Percentiles rank a stretch among this genome's conserved stretches.
These are phyloP conservation scores for Drosophila jambulina DNA, from an alignment of 1,140 invertebrate genomes.

Conservation along the genomic window DNA sequence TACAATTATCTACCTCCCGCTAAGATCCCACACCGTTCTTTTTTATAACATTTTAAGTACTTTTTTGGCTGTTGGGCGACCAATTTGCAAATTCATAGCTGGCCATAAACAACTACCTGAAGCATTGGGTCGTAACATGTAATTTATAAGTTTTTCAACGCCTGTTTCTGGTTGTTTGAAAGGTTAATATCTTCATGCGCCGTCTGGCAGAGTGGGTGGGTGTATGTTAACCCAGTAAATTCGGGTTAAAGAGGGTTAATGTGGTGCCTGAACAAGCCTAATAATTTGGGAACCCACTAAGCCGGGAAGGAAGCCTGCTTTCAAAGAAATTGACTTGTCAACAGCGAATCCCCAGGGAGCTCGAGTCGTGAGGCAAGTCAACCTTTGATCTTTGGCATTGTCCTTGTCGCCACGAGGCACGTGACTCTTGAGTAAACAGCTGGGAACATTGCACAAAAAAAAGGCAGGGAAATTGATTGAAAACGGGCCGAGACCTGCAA, in stretches of 20 bases:
- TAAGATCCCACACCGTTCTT: slow-evolving; percentile 6
- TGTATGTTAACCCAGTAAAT: slow-evolving; percentile 29
- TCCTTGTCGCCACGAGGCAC: slow-evolving; percentile 59
- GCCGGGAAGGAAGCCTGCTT: not conserved
- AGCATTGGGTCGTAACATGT: slow-evolving; percentile 57
- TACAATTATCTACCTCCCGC: not conserved
- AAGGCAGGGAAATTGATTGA: slow-evolving; percentile 36
- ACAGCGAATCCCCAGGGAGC: slow-evolving; percentile 24
- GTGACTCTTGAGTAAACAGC: slow-evolving; percentile 36
- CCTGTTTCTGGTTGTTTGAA: slow-evolving; percentile 54
- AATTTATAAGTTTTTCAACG: slow-evolving; percentile 55
- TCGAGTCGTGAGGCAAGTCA: slow-evolving; percentile 26
- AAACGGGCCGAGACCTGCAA: slow-evolving; percentile 22
- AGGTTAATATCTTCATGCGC: slow-evolving; percentile 72
- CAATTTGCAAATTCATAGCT: slow-evolving; percentile 56
- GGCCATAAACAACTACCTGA: slow-evolving; percentile 60
- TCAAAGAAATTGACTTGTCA: slow-evolving; percentile 28
- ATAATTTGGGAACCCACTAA: not conserved
- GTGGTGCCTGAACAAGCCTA: slow-evolving; percentile 21
- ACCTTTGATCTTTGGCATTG: slow-evolving; percentile 69
- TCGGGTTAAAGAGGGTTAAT: slow-evolving; percentile 72
- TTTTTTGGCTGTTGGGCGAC: slow-evolving; percentile 10
- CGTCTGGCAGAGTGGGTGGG: slow-evolving; percentile 19
- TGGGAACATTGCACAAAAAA: slow-evolving; percentile 45
- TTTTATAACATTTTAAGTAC: slow-evolving; percentile 42